Base-by-base conservation (phyloP, 2,888 invertebrate genomes). In the Heliconius erato region DNA sequence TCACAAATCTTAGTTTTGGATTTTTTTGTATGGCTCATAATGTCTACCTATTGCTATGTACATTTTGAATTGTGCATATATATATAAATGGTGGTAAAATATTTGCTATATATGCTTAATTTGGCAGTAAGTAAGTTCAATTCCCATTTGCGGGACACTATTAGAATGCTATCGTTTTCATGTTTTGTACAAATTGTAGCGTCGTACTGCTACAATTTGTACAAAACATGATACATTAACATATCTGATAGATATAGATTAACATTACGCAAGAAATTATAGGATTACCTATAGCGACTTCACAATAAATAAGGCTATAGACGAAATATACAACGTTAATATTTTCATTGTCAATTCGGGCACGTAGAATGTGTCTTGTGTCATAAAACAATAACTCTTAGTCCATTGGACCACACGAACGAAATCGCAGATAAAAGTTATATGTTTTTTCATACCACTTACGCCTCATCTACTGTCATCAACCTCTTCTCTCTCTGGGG, bases 1-100 rank as follows among this genome's bases (percentile, higher is more conserved):
- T 84, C 82, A 85, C 82, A 83, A 85, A 85, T 86, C 80, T 83
- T 84, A 79, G 65, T 83, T 84, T 83, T 84, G 85, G 82, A 80
- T 79, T 83, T 84, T 28, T 77, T 44, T 65, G 79, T 74, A 79
- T 32, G 72, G 67, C 49, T 76, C 67, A 63, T 84, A 84, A 84
- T 79, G 63, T 23, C 9, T 23, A 54, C 3, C 23, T 54, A 54
- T 23, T 54, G 19, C 54, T 77, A 76, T 9, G 26, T 65, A n/a
- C 16, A 26, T 79, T 23, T 40, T 77, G 19, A 19, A 6, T 44
- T 65, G n/a, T 44, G 12, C 11, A 23, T 40, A 14, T 78, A 23
- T 67, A 23, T 67, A 67, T 78, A 28, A 67, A 23, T 63, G 16
- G 35, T n/a, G 11, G 12, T 4, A 63, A n/a, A n/a, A 63, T 63